These are phyloP conservation scores for Anas acuta DNA, from an alignment of 2,797 vertebrate genomes.

Conservation along the genomic window DNA sequence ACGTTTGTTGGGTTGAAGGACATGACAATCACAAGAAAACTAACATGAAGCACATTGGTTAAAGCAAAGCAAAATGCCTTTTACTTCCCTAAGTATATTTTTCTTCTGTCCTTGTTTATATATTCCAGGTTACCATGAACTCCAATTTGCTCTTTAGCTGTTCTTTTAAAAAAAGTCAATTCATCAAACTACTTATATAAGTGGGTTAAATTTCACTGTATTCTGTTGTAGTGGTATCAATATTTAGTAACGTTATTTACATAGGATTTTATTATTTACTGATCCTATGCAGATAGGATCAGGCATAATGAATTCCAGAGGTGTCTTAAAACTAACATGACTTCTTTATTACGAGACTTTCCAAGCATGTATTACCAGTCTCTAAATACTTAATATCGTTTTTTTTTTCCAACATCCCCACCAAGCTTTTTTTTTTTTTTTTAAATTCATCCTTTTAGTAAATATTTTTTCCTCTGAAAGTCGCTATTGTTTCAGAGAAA, in stretches of 20 bases:
- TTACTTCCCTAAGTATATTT: background rate
- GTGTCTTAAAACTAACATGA: background rate
- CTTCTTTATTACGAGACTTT: background rate
- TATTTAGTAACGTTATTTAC: background rate
- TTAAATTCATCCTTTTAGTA: background rate
- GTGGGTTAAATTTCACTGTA: background rate
- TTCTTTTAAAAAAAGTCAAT: background rate
- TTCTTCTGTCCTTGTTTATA: background rate
- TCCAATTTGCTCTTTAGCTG: background rate
- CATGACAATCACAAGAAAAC: background rate
- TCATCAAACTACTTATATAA: background rate
- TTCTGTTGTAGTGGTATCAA: background rate
- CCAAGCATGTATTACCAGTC: background rate
- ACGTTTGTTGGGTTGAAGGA: background rate
- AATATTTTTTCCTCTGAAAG: background rate
- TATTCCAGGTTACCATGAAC: background rate
- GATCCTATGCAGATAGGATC: background rate
- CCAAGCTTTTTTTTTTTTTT: background rate
- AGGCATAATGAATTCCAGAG: background rate
- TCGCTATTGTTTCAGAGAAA: background rate
- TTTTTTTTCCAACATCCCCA: background rate
- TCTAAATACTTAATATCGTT: background rate
- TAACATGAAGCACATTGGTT: background rate
- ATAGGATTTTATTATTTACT: background rate
- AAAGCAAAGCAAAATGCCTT: background rate